Base-by-base conservation (phyloP, 2,113 vertebrate species). In the Setophaga coronata region DNA sequence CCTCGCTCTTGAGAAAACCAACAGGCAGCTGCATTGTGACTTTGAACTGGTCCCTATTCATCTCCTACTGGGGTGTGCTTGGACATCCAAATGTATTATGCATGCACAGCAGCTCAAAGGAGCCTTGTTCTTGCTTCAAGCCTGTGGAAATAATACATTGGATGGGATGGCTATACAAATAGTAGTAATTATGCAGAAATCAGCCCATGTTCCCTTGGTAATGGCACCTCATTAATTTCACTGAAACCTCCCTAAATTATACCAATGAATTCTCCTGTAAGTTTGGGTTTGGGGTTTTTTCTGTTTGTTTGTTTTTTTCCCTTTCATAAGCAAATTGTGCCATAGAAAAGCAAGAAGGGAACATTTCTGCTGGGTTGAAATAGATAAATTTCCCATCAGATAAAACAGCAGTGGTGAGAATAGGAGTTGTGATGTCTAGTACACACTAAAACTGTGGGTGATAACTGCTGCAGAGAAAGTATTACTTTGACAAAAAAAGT, bases 1-100 rank as follows among this genome's bases (percentile, higher is more conserved):
- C 43, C 67, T 91, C 10, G 1, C 82, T 96, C 87, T 80, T 6
- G 5, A 69, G 67, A 86, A 93, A 96, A 82, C 79, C 74, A 90
- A 69, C 50, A 83, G 67, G 80, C 95, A 96, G 87, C 93, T 97
- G 96, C 70, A 88, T 58, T 91, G 85, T 94, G 94, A 94, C 90
- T 95, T 96, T 93, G 93, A 90, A 85, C 74, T 77, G 62, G 47
- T 85, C 74, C 47, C 34, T 90, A 95, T 81, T 94, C 50, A 81
- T 87, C 66, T 82, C 67, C 90, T 81, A 4, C 2, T 50, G 8
- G 73, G 38, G 9, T 86, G 47, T 77, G 82, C 92, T 47, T 31
- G 74, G 76, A 43, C 76, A 65, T 34, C 6, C 7, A 62, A 70
- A 95, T 86, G 72, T 56, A 58, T 92, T 83, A 93, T 86, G 85